Base-by-base conservation (phyloP, 2,888 invertebrate species). In the Seladonia tumulorum region DNA sequence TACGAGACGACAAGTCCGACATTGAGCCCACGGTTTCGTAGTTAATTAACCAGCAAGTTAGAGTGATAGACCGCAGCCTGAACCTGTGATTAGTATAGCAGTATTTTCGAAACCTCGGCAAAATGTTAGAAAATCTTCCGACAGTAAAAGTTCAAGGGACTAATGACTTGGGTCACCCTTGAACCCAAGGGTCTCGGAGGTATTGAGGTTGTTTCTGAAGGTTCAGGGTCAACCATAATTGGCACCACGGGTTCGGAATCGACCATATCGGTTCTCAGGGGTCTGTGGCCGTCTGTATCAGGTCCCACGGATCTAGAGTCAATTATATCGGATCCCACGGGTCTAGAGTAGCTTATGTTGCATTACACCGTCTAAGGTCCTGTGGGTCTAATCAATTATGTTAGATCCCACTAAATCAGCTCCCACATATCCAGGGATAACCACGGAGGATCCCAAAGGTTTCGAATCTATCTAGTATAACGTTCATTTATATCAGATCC, bases 291-390 rank as follows among this genome's bases (percentile, higher is more conserved):
- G 39, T 39, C 57, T 39, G 5, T 70, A 39, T 70, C 70, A 39
- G 70, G 42, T 70, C 70, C 42, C 70, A 70, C 39, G 70, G 39
- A 42, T 70, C 70, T 42, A 42, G 42, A 39, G 39, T 70, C 42
- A 71, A 45, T 45, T 45, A 45, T 71, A 71, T 71, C 71, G 71
- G 71, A 39, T 70, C 70, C 39, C 70, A 70, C 39, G 70, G 42
- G 22, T 70, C 70, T 39, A 70, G 42, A 39, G 70, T 70, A 22
- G 0, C 39, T 39, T n/a, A 42, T n/a, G n/a, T 25, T 16, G 25
- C 16, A 25, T 25, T 16, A 5, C 71, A 7, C 7, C 16, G 29
- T 5, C 25, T 2, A 14, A 63, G 25, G n/a, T 16, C 60, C 60
- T 14, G 25, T 14, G 5, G 25, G 60, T 29, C 60, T 63, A 29